Percentiles rank a stretch among this genome's conserved stretches.
phyloP scores from a whole-genome alignment of 2,113 vertebrate species.

The Coptodon bakossiorum region DNA sequence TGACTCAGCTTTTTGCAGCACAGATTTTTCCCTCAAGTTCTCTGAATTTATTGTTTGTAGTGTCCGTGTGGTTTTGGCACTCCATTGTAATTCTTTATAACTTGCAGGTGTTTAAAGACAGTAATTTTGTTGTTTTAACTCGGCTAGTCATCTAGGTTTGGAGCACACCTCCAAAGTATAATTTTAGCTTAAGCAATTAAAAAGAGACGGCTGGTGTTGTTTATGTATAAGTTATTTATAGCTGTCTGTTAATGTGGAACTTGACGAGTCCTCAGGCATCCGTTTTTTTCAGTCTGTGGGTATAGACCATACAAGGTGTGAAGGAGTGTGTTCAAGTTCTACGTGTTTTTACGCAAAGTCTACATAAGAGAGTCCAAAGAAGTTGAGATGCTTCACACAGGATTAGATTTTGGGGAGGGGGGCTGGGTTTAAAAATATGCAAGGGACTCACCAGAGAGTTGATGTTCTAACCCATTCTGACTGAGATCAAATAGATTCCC shows the following conservation, averaged over 20 bases:
- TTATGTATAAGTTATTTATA: background rate
- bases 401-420: background rate
- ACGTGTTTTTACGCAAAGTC: accelerated
- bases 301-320: background rate
- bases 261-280: background rate
- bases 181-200: background rate
- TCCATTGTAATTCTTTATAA: accelerated
- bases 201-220: background rate
- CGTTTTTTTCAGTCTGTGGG: background rate
- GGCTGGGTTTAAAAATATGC: background rate
- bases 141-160: accelerated
- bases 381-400: background rate
- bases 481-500: background rate
- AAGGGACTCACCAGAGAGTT: background rate
- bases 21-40: background rate
- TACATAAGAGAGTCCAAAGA: background rate
- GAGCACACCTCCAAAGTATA: background rate
- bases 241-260: accelerated
- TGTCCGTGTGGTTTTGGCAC: background rate
- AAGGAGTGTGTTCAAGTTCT: background rate
- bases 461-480: background rate
- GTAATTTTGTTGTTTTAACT: background rate
- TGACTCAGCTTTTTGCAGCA: background rate
- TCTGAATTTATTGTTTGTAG: background rate
- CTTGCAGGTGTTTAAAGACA: background rate